Base-by-base conservation (phyloP, 37 sponge, comb jelly and placozoan species). In the Bolinopsis microptera region DNA sequence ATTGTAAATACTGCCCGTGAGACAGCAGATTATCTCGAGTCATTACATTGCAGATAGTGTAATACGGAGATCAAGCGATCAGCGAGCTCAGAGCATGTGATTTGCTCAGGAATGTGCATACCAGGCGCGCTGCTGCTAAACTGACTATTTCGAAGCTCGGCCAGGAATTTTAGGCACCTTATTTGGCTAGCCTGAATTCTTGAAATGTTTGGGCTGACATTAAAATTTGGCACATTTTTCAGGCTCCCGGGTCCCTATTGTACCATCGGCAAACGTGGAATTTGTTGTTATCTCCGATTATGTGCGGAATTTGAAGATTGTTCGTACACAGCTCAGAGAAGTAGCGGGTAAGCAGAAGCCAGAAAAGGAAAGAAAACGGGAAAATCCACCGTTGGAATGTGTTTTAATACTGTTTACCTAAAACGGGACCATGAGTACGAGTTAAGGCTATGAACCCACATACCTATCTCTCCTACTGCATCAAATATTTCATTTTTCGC, bases 121-220 rank as follows among this genome's bases (percentile, higher is more conserved):
- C 80, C 80, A 77, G 18, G 9, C 18, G 35, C 28, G 32, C 80
- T 77, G 36, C 33, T 77, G 80, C 80, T 77, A 32, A 77, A 77
- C 80, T 35, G 35, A 35, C 80, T 77, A 77, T 77, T 77, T 77
- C 33, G 80, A 77, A 48, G 61, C 61, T 48, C 61, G 61, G 61
- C 61, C 61, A 48, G 61, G 61, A 48, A 48, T 48, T 48, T 48
- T 18, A 48, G 61, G 61, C 61, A 48, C 61, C 61, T 48, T 48
- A 48, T 48, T 48, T 48, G 61, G 61, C 61, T 48, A 48, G 61
- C 61, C 61, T 48, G 61, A 48, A 48, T 48, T 48, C 61, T 48
- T 48, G 9, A 48, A 48, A 48, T 48, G 61, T 48, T 48, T 48
- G 61, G 61, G 61, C 61, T 48, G 61, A 48, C 61, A 48, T 48